Evolutionary conservation across 2,797 vertebrate species (phyloP).

Genomic region (Micropoecilia bifurca): DNA sequence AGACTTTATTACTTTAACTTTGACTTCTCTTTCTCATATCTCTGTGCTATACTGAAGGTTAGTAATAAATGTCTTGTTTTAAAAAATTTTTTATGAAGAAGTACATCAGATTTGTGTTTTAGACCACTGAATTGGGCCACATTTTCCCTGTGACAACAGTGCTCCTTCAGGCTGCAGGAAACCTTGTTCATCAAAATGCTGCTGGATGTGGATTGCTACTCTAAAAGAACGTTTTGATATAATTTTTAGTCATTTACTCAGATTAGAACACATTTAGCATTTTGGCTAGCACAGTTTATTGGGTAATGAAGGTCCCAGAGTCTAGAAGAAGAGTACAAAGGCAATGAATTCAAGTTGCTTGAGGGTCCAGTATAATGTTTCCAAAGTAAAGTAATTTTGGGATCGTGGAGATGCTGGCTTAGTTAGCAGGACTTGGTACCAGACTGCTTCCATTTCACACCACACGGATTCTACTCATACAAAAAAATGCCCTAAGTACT

Average conservation of each 20-base stretch:
- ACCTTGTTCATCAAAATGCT: neutral
- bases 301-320: neutral
- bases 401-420: neutral
- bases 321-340: neutral
- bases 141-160: neutral
- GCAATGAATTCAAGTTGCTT: neutral
- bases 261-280: neutral
- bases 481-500: neutral
- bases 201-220: neutral
- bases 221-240: neutral
- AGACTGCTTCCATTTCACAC: neutral
- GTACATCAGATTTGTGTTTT: neutral
- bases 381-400: neutral
- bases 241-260: neutral
- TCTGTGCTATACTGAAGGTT: neutral
- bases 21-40: neutral
- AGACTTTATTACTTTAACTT: neutral
- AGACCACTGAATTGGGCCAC: neutral
- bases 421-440: neutral
- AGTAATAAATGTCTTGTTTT: neutral
- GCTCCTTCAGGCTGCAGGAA: neutral
- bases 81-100: neutral
- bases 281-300: neutral
- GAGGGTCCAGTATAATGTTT: neutral
- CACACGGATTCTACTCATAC: neutral